phyloP scores from a whole-genome alignment of 2,888 invertebrate genomes.

The Penaeus monodon region DNA sequence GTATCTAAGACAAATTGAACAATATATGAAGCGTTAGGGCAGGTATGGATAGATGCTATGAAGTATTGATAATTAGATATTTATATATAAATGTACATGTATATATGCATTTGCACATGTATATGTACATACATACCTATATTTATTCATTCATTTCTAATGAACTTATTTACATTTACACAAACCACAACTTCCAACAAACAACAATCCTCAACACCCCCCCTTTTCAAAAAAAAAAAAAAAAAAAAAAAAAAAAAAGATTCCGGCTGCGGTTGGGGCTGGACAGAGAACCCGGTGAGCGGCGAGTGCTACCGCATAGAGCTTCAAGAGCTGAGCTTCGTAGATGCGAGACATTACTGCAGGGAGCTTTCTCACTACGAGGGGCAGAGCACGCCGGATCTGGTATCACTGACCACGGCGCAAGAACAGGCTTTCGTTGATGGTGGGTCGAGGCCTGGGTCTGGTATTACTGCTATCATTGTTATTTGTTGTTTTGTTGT shows the following conservation, averaged over 20 bases:
- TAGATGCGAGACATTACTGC: slow-evolving; percentile 40
- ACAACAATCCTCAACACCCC: not conserved
- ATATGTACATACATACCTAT: too few relatives aligned
- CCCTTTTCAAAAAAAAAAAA: too few relatives aligned
- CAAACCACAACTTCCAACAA: too few relatives aligned
- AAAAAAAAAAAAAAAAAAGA: not conserved
- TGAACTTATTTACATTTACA: too few relatives aligned
- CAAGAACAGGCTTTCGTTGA: slow-evolving; percentile 40
- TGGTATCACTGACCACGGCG: slow-evolving; percentile 31
- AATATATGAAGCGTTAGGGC: too few relatives aligned
- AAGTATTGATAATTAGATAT: too few relatives aligned
- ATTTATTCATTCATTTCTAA: too few relatives aligned
- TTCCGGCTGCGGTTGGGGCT: slow-evolving; percentile 39
- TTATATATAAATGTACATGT: too few relatives aligned
- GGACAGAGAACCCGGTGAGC: slow-evolving; percentile 46
- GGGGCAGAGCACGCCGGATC: slow-evolving; percentile 17
- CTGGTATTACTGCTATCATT: not conserved
- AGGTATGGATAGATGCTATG: too few relatives aligned
- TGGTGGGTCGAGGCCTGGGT: not conserved
- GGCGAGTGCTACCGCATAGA: slow-evolving; percentile 52
- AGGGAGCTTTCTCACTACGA: slow-evolving; percentile 11
- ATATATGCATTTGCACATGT: too few relatives aligned
- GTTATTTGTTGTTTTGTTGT: too few relatives aligned
- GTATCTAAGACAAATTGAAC: too few relatives aligned
- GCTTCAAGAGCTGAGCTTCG: slow-evolving; percentile 6